Conservation (phyloP, 2,888 invertebrate genomes). For the Heliconius hortense region DNA sequence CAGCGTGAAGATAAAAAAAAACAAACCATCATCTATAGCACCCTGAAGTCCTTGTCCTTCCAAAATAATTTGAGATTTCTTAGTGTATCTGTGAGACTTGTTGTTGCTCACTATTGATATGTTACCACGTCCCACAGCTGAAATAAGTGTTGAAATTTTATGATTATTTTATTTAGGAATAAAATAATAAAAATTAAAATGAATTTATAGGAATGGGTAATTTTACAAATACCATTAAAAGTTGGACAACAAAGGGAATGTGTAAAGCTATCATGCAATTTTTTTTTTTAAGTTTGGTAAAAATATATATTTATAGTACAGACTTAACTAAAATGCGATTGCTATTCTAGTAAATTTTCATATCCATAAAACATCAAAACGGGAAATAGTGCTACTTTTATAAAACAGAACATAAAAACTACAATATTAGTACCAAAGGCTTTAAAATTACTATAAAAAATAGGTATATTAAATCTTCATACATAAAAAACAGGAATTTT, state of each 20-base stretch:
- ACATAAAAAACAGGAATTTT: not conserved
- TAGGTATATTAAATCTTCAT: not conserved
- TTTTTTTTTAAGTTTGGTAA: not conserved
- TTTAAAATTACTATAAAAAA: not conserved
- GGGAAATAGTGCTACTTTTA: not conserved
- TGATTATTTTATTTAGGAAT: not conserved
- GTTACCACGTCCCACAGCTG: slow-evolving; percentile 89
- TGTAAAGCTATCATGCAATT: not conserved
- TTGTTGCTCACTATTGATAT: slow-evolving; percentile 94
- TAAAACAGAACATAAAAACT: not conserved
- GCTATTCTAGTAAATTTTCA: not conserved
- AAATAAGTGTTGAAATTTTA: slow-evolving; percentile 8
- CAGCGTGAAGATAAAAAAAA: slow-evolving; percentile 38
- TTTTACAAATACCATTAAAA: not conserved
- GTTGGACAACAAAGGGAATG: not conserved
- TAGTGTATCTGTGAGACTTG: slow-evolving; percentile 90
- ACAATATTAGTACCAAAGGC: not conserved
- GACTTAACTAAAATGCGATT: not conserved
- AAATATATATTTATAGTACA: not conserved
- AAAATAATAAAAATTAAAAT: not conserved
- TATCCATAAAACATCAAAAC: not conserved
- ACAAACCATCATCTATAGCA: slow-evolving; percentile 66
- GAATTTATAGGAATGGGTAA: not conserved
- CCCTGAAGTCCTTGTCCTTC: slow-evolving; percentile 73
- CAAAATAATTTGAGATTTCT: slow-evolving; percentile 83